Evolutionary conservation across 2,888 invertebrate species (phyloP).

Genomic region (Sclerodermus sp.): DNA sequence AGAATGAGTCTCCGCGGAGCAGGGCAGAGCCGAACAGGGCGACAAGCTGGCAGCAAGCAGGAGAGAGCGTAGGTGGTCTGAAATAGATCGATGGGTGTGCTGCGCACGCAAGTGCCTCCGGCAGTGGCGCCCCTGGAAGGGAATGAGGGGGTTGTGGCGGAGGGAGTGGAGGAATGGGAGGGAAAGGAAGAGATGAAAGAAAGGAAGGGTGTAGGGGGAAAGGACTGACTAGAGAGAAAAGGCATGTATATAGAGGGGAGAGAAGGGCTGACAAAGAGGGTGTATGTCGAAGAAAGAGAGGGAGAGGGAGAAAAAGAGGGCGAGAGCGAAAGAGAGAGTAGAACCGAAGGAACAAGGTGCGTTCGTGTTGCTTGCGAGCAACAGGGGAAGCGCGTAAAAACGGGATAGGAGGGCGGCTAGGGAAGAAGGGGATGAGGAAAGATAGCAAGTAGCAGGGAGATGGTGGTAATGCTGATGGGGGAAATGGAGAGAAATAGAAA

Average conservation of each 20-base stretch:
- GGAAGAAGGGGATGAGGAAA: no score
- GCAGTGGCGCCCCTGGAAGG: slow-evolving; percentile 27
- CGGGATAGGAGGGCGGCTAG: no score
- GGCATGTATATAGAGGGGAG: no score
- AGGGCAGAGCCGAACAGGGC: not conserved
- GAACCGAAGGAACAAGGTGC: not conserved
- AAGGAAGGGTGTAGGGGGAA: slow-evolving; percentile 8
- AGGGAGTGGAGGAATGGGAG: slow-evolving; percentile 25
- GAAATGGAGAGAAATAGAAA: slow-evolving; percentile 16
- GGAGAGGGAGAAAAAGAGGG: slow-evolving; percentile 1
- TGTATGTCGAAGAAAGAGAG: not conserved
- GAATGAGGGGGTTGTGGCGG: slow-evolving; percentile 24
- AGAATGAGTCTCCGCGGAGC: not conserved
- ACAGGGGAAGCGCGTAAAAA: slow-evolving; percentile 13
- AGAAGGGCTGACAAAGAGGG: slow-evolving; percentile 12
- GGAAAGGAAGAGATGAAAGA: slow-evolving; percentile 8
- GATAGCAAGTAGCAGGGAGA: slow-evolving; percentile 7
- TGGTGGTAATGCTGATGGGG: slow-evolving; percentile 7
- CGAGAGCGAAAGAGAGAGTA: slow-evolving; percentile 1
- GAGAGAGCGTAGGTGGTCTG: slow-evolving; percentile 30
- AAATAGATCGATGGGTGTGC: slow-evolving; percentile 45
- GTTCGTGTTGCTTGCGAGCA: not conserved
- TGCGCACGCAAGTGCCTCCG: slow-evolving; percentile 44
- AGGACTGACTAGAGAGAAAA: no score
- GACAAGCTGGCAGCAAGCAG: not conserved